Conservation (phyloP, 2,797 vertebrate genomes). For the Epinephelus coioides region DNA sequence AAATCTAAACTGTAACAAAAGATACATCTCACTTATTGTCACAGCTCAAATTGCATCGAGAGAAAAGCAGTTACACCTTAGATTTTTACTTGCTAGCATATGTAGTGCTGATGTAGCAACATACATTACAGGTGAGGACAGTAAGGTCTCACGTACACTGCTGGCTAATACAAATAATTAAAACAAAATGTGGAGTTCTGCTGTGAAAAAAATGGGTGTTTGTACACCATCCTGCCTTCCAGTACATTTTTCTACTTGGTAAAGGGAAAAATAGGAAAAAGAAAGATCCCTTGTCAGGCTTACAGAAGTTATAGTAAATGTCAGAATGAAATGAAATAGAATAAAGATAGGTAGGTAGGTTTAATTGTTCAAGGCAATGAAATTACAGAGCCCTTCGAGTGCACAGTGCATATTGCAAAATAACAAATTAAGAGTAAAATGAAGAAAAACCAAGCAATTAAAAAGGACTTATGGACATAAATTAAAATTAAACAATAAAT, state of each 20-base stretch:
- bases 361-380: too few relatives aligned
- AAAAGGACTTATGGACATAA: too few relatives aligned
- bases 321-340: conserved; percentile 5
- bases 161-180: background rate
- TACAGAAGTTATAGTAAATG: background rate
- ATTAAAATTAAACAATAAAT: too few relatives aligned
- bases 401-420: too few relatives aligned
- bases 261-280: background rate
- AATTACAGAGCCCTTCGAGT: too few relatives aligned
- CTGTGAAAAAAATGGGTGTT: background rate
- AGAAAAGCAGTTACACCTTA: background rate
- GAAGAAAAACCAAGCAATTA: too few relatives aligned
- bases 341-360: background rate
- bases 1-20: conserved; percentile 6
- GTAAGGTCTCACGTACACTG: background rate
- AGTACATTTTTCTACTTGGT: background rate
- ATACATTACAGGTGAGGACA: background rate
- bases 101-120: background rate
- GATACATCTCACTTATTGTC: background rate
- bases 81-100: background rate
- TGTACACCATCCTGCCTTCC: background rate
- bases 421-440: too few relatives aligned
- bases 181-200: background rate
- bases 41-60: background rate
- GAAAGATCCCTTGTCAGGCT: background rate